A percentile compares a stretch with the other conserved stretches of the same genome.
Conservation (phyloP, 2,888 invertebrate species). For the Notodonta dromedarius region DNA sequence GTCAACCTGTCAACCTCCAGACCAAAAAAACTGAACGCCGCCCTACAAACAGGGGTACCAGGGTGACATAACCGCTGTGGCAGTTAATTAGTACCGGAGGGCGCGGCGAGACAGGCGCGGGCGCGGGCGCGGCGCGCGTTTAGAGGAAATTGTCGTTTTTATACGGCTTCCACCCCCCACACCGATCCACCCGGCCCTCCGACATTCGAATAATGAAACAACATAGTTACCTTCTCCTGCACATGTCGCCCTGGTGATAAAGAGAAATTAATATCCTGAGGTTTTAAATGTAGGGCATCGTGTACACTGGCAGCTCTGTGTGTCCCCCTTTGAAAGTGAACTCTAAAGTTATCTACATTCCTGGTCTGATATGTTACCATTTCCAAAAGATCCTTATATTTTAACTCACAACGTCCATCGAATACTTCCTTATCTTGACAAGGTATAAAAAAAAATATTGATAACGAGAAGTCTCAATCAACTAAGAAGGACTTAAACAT, state of each 20-base stretch:
- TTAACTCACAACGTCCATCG: too few species aligned
- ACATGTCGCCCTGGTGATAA: constrained; percentile 76
- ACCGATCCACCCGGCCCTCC: constrained; percentile 49
- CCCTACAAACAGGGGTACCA: constrained; percentile 74
- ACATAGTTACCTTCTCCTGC: constrained; percentile 77
- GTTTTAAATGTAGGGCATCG: constrained; percentile 20
- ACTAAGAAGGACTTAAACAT: too few species aligned
- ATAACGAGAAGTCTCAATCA: too few species aligned
- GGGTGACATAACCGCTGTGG: constrained; percentile 82
- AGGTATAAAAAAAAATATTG: too few species aligned
- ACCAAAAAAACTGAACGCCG: constrained; percentile 61
- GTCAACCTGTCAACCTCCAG: constrained; percentile 51
- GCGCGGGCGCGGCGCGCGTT: constrained; percentile 79
- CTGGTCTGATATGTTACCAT: too few species aligned
- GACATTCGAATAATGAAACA: constrained; percentile 77
- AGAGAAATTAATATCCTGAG: constrained; percentile 74
- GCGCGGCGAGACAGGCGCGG: constrained; percentile 79
- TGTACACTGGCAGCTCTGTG: background rate
- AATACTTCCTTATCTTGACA: too few species aligned
- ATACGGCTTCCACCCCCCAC: constrained; percentile 75
- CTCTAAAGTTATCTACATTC: too few species aligned
- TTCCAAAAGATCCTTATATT: too few species aligned
- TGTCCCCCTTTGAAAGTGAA: background rate
- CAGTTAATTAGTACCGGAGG: constrained; percentile 82
- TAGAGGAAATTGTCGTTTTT: constrained; percentile 84